Evolutionary conservation across 2,888 invertebrate species (phyloP), one percentile per base, ranked within the genome.

Genomic region (Drosophila pseudotakahashii): DNA sequence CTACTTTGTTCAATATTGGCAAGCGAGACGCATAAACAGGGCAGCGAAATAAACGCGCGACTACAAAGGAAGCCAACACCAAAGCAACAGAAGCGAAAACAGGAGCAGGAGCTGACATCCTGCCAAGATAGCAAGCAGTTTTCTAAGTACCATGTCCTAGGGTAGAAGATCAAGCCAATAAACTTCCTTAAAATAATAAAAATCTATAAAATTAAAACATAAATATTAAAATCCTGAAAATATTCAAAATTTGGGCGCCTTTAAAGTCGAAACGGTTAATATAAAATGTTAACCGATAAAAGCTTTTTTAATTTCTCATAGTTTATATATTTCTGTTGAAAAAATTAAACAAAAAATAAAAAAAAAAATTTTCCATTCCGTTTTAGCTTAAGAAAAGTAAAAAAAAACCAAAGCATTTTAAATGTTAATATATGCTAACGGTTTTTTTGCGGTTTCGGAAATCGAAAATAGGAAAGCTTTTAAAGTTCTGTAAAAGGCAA

Each of bases 1-100:
- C 59, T 41, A 42, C 58, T 41, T 61, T 61, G 39, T 63, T 41
- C 14, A 32, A 32, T 10, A 39, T 47, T 62, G 61, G 61, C 62
- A 62, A 37, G 30, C 14, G 19, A 45, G 30, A 54, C 52, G 37
- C 58, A 44, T 61, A 61, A 57, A 55, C 42, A 61, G 60, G 60
- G 42, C 44, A 55, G 26, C 61, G 32, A 53, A 59, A 58, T 51
- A 39, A 52, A 19, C 37, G 37, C n/a, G 37, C n/a, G 16, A 51
- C 59, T 39, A 39, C 54, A 39, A 59, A 23, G 57, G 39, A 39
- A 41, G 7, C 26, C 26, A 26, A 53, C 30, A 26, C 5, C 16
- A 13, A 3, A 14, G 48, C 11, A 23, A 48, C 9, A 45, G 23
- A 26, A 23, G 23, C 45, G 14, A 11, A 36, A 19, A 14, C 16